These are phyloP conservation scores for Eriosoma lanigerum DNA, from an alignment of 1,140 invertebrate species.

Conservation along the genomic window DNA sequence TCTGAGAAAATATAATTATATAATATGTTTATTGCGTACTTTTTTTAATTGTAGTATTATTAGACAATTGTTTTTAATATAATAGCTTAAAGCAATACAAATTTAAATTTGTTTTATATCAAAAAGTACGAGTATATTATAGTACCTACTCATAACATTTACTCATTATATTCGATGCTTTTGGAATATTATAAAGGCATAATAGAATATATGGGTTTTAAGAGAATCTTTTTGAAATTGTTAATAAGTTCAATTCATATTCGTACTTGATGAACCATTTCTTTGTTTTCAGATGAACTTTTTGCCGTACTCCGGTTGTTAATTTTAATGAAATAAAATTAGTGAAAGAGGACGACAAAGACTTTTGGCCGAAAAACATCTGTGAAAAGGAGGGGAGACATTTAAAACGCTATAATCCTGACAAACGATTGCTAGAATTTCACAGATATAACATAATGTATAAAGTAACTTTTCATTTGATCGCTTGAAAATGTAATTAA, in stretches of 20 bases:
- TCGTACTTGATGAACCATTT: background rate
- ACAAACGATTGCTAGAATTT: constrained; percentile 35
- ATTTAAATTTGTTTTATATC: too few species aligned
- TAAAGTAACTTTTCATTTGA: constrained; percentile 33
- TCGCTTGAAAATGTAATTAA: constrained; percentile 46
- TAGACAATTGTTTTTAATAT: too few species aligned
- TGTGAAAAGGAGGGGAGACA: background rate
- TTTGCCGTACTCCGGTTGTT: background rate
- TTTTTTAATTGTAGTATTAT: too few species aligned
- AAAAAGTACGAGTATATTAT: background rate
- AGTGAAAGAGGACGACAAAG: constrained; percentile 11
- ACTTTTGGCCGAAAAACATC: constrained; percentile 5
- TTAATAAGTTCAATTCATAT: constrained; percentile 32
- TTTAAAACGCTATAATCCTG: constrained; percentile 41
- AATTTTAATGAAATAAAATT: constrained; percentile 41
- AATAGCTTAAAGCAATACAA: too few species aligned
- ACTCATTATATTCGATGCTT: background rate
- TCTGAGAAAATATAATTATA: too few species aligned
- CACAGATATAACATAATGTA: background rate
- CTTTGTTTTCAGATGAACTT: constrained; percentile 9
- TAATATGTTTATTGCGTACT: too few species aligned
- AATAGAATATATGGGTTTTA: too few species aligned
- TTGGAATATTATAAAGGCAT: background rate
- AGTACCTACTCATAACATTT: background rate
- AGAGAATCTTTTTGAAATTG: background rate